These are phyloP conservation scores for Orussus abietinus DNA, from an alignment of 1,140 invertebrate species.

Conservation along the genomic window DNA sequence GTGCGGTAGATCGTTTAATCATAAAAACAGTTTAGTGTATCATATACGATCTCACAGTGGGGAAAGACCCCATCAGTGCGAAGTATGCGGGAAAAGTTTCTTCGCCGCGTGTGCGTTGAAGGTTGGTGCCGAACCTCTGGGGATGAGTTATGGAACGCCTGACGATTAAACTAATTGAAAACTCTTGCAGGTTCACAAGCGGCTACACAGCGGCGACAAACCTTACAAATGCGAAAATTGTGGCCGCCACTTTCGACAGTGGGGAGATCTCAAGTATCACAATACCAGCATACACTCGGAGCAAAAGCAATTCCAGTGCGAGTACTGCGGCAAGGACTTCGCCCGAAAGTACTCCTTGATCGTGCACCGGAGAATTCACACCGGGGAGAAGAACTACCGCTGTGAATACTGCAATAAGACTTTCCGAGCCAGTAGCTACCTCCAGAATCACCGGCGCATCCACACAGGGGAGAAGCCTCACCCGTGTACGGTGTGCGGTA, in stretches of 20 bases:
- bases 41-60: constrained; percentile 77
- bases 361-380: constrained; percentile 86
- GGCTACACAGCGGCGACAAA: constrained; percentile 72
- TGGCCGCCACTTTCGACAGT: constrained; percentile 74
- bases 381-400: constrained; percentile 83
- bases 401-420: constrained; percentile 82
- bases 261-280: constrained; percentile 88
- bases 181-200: constrained; percentile 65
- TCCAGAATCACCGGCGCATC: constrained; percentile 83
- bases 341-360: constrained; percentile 90
- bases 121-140: too few species aligned
- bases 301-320: constrained; percentile 80
- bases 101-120: constrained; percentile 76
- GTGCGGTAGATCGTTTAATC: constrained; percentile 72
- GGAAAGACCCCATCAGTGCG: constrained; percentile 73
- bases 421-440: constrained; percentile 80
- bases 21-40: constrained; percentile 80
- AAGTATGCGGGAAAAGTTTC: constrained; percentile 77
- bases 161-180: too few species aligned
- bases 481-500: constrained; percentile 71
- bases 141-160: too few species aligned
- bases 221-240: constrained; percentile 79
- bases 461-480: constrained; percentile 87
- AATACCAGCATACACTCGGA: constrained; percentile 80
- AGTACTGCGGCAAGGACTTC: constrained; percentile 88